Base-by-base conservation (phyloP, 2,113 vertebrate species). In the Paratilapia polleni region DNA sequence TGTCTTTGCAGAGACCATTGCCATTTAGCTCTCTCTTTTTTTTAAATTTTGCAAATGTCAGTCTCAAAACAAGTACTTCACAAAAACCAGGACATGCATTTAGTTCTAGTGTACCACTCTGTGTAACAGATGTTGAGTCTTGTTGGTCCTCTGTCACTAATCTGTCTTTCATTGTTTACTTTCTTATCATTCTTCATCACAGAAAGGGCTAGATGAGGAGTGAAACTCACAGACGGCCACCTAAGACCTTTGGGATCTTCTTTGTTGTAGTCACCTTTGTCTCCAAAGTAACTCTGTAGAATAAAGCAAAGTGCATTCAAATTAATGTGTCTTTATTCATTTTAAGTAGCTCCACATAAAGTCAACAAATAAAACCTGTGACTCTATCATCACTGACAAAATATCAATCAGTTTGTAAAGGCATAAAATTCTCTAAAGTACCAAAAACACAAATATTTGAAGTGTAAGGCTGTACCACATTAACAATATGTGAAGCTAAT, bases 201-300 rank as follows among this genome's bases (percentile, higher is more conserved):
- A 96, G 96, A 96, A 96, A 94, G 95, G 93, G 58, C 94, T 95
- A 59, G 95, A 96, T 89, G 95, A 96, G 92, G 95, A 96, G 88
- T 96, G 89, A 96, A 92, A 89, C 82, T 91, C 81, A 60, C 75
- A 59, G 89, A 85, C 1, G 74, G 60, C 76, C 87, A 66, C 49
- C 74, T 62, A 75, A 90, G 79, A 94, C 83, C 89, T 86, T 68
- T 79, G 85, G 66, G 84, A 78, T 81, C 70, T 78, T 75, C 79
- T 77, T 60, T 88, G 78, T 47, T 90, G 83, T 82, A 61, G 64
- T 86, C 26, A 38, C 58, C 41, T 75, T 84, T 80, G 81, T 92
- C 61, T 84, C 78, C 82, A 87, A 80, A 80, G 82, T 85, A 84
- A 85, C 70, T 86, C 88, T 89, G 89, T 90, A 92, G 91, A 96